These are phyloP conservation scores for Notospermus geniculatus DNA, from an alignment of 1,140 invertebrate genomes.

Conservation along the genomic window DNA sequence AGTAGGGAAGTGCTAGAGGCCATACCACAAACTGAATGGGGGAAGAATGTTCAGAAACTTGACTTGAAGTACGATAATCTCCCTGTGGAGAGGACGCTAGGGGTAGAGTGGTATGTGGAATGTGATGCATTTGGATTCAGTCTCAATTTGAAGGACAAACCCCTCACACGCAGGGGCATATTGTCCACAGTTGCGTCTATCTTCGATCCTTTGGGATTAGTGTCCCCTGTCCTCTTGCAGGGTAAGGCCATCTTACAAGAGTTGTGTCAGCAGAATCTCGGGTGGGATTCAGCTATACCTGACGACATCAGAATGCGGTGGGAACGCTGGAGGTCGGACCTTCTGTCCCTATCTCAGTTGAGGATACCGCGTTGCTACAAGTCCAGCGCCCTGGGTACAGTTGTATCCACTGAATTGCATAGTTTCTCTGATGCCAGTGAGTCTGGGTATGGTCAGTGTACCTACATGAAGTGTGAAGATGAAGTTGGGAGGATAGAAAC, in stretches of 20 bases:
- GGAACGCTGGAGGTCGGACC: not conserved
- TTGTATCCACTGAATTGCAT: conserved; percentile 8
- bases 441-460: conserved; percentile 19
- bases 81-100: not conserved
- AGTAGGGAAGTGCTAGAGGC: no score
- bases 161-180: conserved; percentile 7
- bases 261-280: not conserved
- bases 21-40: no score
- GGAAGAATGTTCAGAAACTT: not conserved
- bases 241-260: conserved; percentile 11
- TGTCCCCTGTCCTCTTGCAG: not conserved
- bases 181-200: conserved; percentile 4
- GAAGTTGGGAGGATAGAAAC: not conserved
- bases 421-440: conserved; percentile 23
- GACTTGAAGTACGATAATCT: not conserved
- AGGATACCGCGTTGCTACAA: conserved; percentile 5
- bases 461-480: conserved; percentile 11
- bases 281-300: conserved; percentile 2
- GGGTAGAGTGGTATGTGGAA: conserved; percentile 1
- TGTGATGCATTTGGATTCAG: conserved; percentile 3
- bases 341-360: not conserved
- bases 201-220: conserved; percentile 12
- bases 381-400: not conserved
- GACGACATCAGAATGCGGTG: not conserved
- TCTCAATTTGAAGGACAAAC: conserved; percentile 15